Percentiles rank a stretch among this genome's conserved stretches.
phyloP scores from a whole-genome alignment of 2,888 invertebrate species.

The Phorcus lineatus region DNA sequence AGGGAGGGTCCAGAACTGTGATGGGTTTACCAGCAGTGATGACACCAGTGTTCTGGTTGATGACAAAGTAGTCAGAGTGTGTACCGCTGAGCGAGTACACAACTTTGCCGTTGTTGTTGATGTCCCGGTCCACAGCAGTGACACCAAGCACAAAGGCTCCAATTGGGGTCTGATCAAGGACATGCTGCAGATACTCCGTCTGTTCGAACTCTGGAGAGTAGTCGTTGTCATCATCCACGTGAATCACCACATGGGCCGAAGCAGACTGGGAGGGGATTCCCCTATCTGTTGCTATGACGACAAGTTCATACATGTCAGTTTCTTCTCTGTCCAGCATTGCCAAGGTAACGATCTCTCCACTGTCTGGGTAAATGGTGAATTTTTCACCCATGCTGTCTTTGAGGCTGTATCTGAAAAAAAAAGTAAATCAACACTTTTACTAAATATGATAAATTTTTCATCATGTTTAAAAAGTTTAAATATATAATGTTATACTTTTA shows the following conservation, averaged over 20 bases:
- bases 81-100: slow-evolving; percentile 86
- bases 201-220: slow-evolving; percentile 82
- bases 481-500: neutral
- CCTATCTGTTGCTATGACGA: slow-evolving; percentile 71
- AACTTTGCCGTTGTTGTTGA: slow-evolving; percentile 87
- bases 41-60: slow-evolving; percentile 89
- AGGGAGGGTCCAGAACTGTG: too few relatives aligned
- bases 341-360: slow-evolving; percentile 83
- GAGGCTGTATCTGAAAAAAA: slow-evolving; percentile 82
- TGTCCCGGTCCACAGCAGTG: slow-evolving; percentile 89
- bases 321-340: slow-evolving; percentile 84
- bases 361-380: slow-evolving; percentile 86
- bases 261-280: slow-evolving; percentile 60
- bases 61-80: slow-evolving; percentile 85
- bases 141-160: slow-evolving; percentile 92
- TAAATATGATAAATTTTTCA: too few relatives aligned
- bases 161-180: slow-evolving; percentile 86
- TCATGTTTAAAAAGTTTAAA: neutral
- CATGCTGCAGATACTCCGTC: slow-evolving; percentile 83
- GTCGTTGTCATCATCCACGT: slow-evolving; percentile 86
- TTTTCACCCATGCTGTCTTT: slow-evolving; percentile 83
- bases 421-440: neutral
- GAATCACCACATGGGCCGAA: slow-evolving; percentile 80
- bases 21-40: slow-evolving; percentile 82
- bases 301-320: slow-evolving; percentile 65